phyloP scores from a whole-genome alignment of 2,797 vertebrate genomes.

The Gallinago nigripennis region DNA sequence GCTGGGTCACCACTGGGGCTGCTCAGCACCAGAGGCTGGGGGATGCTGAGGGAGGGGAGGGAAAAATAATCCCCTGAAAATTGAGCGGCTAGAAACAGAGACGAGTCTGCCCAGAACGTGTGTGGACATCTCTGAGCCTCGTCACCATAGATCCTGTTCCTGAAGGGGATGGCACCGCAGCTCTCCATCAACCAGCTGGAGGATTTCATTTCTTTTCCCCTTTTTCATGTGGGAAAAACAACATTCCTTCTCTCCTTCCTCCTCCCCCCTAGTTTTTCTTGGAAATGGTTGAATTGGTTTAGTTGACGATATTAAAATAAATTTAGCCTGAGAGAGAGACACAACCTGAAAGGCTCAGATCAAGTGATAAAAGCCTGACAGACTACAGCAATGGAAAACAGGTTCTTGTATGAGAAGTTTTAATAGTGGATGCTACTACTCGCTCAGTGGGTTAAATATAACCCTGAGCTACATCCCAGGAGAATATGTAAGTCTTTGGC shows the following conservation, averaged over 20 bases:
- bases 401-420: slow-evolving; percentile 26
- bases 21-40: not conserved
- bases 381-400: slow-evolving; percentile 29
- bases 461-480: slow-evolving; percentile 38
- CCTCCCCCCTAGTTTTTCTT: not conserved
- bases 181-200: slow-evolving; percentile 7
- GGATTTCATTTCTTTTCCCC: not conserved
- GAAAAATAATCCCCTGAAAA: not conserved
- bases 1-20: not conserved
- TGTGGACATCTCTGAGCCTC: not conserved
- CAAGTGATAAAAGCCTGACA: slow-evolving; percentile 57
- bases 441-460: slow-evolving; percentile 33
- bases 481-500: slow-evolving; percentile 5
- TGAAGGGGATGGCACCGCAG: not conserved
- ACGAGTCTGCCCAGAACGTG: accelerated
- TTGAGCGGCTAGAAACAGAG: not conserved
- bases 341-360: slow-evolving; percentile 65
- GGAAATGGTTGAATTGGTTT: slow-evolving; percentile 50
- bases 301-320: slow-evolving; percentile 47
- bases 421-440: slow-evolving; percentile 30
- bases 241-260: slow-evolving; percentile 20
- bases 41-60: not conserved
- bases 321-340: slow-evolving; percentile 18
- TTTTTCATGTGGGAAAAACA: slow-evolving; percentile 34
- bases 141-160: not conserved